Percentiles rank a stretch among this genome's conserved stretches.
These are phyloP conservation scores for Carassius gibelio DNA, from an alignment of 2,113 vertebrate species.

Conservation along the genomic window DNA sequence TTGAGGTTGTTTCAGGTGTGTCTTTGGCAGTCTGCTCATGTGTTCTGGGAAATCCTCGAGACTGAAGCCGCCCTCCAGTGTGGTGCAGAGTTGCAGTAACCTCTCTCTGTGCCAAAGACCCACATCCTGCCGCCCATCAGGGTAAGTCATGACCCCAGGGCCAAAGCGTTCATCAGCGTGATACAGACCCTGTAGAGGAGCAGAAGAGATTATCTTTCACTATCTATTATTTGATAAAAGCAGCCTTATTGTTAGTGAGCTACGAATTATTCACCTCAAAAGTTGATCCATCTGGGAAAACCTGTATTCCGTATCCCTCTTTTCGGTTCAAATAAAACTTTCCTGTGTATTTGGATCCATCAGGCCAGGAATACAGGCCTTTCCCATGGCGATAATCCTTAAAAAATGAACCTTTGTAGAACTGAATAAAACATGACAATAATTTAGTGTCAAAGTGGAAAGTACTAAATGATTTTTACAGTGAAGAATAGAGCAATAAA, in stretches of 20 bases:
- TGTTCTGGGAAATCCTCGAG: slow-evolving; percentile 72
- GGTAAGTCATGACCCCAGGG: slow-evolving; percentile 79
- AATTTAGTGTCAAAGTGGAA: neutral
- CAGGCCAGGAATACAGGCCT: slow-evolving; percentile 78
- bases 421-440: slow-evolving; percentile 65
- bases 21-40: slow-evolving; percentile 28
- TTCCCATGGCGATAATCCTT: slow-evolving; percentile 81
- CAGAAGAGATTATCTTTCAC: neutral
- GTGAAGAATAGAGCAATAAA: neutral
- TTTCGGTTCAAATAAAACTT: slow-evolving; percentile 83
- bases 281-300: slow-evolving; percentile 69
- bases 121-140: slow-evolving; percentile 78
- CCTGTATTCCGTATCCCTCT: slow-evolving; percentile 83
- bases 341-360: slow-evolving; percentile 80
- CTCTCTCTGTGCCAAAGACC: slow-evolving; percentile 80
- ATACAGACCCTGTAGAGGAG: slow-evolving; percentile 82
- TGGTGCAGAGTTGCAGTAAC: slow-evolving; percentile 76
- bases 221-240: neutral
- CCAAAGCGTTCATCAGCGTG: slow-evolving; percentile 78
- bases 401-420: slow-evolving; percentile 82
- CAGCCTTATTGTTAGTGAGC: neutral
- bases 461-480: neutral
- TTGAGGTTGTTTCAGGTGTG: slow-evolving; percentile 17
- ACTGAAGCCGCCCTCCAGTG: slow-evolving; percentile 68
- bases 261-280: slow-evolving; percentile 77